Percentiles rank a stretch among this genome's conserved stretches.
phyloP scores from a whole-genome alignment of 2,888 invertebrate species.

The Calliscelio sp. region DNA sequence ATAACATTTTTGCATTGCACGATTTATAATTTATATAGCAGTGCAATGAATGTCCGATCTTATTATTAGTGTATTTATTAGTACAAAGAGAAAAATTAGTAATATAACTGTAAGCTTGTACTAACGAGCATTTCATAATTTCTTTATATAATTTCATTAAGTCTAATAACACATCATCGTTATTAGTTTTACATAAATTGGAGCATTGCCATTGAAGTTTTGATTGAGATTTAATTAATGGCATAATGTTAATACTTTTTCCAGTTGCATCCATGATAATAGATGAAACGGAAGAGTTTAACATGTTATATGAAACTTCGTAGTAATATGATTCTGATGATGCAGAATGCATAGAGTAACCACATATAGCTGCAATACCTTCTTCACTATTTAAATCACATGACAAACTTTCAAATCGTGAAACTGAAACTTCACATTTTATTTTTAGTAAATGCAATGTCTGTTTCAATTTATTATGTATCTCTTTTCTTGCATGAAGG shows the following conservation, averaged over 20 bases:
- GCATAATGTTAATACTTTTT: too few relatives aligned
- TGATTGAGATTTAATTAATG: not conserved
- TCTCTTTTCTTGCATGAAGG: not conserved
- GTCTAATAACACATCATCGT: not conserved
- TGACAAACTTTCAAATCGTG: not conserved
- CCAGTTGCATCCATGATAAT: not conserved
- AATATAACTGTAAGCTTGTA: too few relatives aligned
- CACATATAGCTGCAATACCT: not conserved
- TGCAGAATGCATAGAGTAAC: too few relatives aligned
- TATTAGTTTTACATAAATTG: constrained; percentile 19
- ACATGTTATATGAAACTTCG: too few relatives aligned
- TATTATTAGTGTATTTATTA: not conserved
- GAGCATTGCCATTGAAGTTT: constrained; percentile 6
- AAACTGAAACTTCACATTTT: constrained; percentile 29
- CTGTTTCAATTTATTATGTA: constrained; percentile 8
- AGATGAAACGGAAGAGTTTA: not conserved
- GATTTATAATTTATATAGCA: constrained; percentile 10
- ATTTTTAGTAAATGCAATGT: not conserved
- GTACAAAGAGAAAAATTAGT: constrained; percentile 17
- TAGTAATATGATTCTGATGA: too few relatives aligned
- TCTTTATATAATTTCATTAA: constrained; percentile 9
- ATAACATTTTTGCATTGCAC: constrained; percentile 23
- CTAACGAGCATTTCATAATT: not conserved
- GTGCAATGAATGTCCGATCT: constrained; percentile 34
- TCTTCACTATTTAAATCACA: not conserved